Percentiles rank a stretch among this genome's conserved stretches.
These are phyloP conservation scores for Steinernema hermaphroditum DNA, from an alignment of 2,888 invertebrate species.

Conservation along the genomic window DNA sequence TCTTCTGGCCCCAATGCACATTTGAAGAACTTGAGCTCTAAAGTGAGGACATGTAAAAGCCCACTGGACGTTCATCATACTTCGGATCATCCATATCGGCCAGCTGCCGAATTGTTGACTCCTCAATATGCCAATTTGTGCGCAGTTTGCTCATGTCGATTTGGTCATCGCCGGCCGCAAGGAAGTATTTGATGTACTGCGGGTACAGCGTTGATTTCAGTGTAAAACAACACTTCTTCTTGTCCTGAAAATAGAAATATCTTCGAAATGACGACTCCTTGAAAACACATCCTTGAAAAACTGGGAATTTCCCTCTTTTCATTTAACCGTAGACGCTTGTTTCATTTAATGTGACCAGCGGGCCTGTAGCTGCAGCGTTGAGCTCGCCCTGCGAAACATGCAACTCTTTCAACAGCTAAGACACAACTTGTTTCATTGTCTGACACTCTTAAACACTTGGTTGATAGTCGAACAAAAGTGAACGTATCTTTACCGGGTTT, in stretches of 20 bases:
- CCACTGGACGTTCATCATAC: conserved; percentile 33
- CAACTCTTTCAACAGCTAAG: too few species aligned
- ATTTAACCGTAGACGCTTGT: too few species aligned
- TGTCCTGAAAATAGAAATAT: conserved; percentile 48
- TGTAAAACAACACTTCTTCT: conserved; percentile 57
- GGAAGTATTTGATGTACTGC: conserved; percentile 53
- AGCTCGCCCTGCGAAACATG: too few species aligned
- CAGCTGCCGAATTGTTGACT: conserved; percentile 46
- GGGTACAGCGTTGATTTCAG: conserved; percentile 52
- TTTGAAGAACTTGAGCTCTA: conserved; percentile 52
- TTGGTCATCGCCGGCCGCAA: conserved; percentile 35
- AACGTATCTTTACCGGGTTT: too few species aligned
- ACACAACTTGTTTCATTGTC: too few species aligned
- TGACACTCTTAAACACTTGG: too few species aligned
- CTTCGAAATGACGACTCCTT: not conserved
- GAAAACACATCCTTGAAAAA: too few species aligned
- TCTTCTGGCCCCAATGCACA: conserved; percentile 55
- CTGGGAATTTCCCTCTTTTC: too few species aligned
- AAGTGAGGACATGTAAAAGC: not conserved
- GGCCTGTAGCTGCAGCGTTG: too few species aligned
- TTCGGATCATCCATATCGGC: conserved; percentile 51
- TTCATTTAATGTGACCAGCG: too few species aligned
- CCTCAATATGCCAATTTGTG: conserved; percentile 56
- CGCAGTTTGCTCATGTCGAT: conserved; percentile 34
- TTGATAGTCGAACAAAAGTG: too few species aligned